Evolutionary conservation across 2,888 invertebrate species (phyloP).

Genomic region (Sphaerophoria taeniata): DNA sequence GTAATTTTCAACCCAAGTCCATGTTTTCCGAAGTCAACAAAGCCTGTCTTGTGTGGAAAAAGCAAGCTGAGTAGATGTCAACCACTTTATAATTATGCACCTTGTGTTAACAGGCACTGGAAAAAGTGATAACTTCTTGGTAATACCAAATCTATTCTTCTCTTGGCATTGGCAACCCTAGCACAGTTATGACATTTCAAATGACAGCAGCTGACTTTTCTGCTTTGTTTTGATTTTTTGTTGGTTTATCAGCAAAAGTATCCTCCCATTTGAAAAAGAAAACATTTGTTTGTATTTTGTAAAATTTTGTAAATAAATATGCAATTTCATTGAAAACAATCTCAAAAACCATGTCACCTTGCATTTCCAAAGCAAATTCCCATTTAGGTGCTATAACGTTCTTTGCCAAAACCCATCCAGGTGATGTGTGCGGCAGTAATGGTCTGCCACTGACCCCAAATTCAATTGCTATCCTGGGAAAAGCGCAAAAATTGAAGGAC

Average conservation of each 20-base stretch:
- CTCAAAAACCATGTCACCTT: slow-evolving; percentile 72
- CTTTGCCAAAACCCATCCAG: slow-evolving; percentile 94
- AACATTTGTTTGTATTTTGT: neutral
- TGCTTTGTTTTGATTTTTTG: slow-evolving; percentile 62
- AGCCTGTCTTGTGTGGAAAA: no score
- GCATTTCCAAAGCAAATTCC: slow-evolving; percentile 75
- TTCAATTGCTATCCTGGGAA: slow-evolving; percentile 96
- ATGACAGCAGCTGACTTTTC: slow-evolving; percentile 12
- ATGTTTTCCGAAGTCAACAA: no score
- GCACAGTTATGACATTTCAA: slow-evolving; percentile 3
- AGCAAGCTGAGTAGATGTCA: no score
- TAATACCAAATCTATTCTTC: neutral
- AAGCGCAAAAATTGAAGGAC: slow-evolving; percentile 92
- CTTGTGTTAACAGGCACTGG: neutral
- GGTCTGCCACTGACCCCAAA: slow-evolving; percentile 98
- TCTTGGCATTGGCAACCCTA: neutral
- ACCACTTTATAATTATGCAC: no score
- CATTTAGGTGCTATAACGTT: slow-evolving; percentile 93
- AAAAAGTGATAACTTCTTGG: neutral
- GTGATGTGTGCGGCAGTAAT: slow-evolving; percentile 96
- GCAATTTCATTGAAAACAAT: slow-evolving; percentile 22
- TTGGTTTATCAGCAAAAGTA: slow-evolving; percentile 31
- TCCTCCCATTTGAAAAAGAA: slow-evolving; percentile 49
- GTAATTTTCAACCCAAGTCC: no score
- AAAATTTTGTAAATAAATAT: neutral